phyloP scores from a whole-genome alignment of 2,797 vertebrate genomes.

The Esox lucius region DNA sequence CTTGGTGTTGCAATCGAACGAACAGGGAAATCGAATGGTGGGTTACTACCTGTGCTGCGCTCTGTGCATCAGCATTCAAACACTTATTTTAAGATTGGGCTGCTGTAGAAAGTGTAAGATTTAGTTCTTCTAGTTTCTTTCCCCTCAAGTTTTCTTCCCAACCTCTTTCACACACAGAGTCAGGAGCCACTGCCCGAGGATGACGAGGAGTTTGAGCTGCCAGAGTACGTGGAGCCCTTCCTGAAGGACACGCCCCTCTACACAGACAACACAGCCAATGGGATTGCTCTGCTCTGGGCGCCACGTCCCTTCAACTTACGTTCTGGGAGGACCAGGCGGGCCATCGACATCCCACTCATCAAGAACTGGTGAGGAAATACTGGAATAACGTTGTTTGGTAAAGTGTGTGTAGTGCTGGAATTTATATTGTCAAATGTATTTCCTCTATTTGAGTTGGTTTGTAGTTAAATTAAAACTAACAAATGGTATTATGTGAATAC shows the following conservation, averaged over 20 bases:
- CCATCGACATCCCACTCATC: slow-evolving; percentile 95
- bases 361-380: slow-evolving; percentile 91
- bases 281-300: slow-evolving; percentile 96
- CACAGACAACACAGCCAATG: slow-evolving; percentile 96
- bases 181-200: slow-evolving; percentile 97
- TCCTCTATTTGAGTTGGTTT: background rate
- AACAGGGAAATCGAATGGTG: slow-evolving; percentile 49
- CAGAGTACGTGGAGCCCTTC: slow-evolving; percentile 95
- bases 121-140: background rate
- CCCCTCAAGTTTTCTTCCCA: background rate
- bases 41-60: slow-evolving; percentile 31
- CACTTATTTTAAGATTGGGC: slow-evolving; percentile 17
- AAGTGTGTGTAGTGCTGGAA: background rate
- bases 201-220: slow-evolving; percentile 97
- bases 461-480: too few relatives aligned
- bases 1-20: slow-evolving; percentile 69
- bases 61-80: slow-evolving; percentile 40
- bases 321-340: slow-evolving; percentile 92
- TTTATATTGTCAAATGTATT: background rate
- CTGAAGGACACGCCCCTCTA: slow-evolving; percentile 97
- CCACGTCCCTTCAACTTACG: slow-evolving; percentile 95
- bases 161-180: slow-evolving; percentile 72
- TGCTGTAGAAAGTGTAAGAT: background rate
- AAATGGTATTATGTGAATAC: too few relatives aligned
- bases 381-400: background rate